Percentiles rank a stretch among this genome's conserved stretches.
Conservation (phyloP, 2,113 vertebrate species). For the Cricetomys ansorgei region DNA sequence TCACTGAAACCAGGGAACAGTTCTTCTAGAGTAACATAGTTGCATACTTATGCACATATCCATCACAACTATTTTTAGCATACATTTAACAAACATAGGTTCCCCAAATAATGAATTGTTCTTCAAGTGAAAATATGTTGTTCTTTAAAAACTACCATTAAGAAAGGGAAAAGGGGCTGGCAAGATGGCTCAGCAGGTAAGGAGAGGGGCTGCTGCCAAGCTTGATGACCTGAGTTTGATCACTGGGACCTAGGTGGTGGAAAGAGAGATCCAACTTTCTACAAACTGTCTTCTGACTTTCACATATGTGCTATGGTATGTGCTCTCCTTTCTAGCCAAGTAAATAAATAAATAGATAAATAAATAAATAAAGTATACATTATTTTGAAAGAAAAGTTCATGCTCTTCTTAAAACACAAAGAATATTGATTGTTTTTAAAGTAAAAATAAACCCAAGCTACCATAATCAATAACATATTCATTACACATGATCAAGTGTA, state of each 20-base stretch:
- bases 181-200: background rate
- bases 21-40: background rate
- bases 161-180: background rate
- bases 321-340: background rate
- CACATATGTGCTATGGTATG: background rate
- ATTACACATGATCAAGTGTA: background rate
- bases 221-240: background rate
- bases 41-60: background rate
- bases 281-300: background rate
- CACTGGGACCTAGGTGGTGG: background rate
- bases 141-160: background rate
- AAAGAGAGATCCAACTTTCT: background rate
- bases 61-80: background rate
- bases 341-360: background rate
- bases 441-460: background rate
- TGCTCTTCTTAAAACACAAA: background rate
- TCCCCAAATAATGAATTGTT: background rate
- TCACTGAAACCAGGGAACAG: background rate
- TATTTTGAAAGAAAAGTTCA: background rate
- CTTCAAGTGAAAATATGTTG: background rate
- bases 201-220: background rate
- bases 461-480: background rate
- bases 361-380: background rate
- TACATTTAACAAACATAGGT: background rate
- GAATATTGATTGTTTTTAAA: background rate